phyloP scores from a whole-genome alignment of 2,888 invertebrate genomes.

The Rhaphigaster nebulosa region DNA sequence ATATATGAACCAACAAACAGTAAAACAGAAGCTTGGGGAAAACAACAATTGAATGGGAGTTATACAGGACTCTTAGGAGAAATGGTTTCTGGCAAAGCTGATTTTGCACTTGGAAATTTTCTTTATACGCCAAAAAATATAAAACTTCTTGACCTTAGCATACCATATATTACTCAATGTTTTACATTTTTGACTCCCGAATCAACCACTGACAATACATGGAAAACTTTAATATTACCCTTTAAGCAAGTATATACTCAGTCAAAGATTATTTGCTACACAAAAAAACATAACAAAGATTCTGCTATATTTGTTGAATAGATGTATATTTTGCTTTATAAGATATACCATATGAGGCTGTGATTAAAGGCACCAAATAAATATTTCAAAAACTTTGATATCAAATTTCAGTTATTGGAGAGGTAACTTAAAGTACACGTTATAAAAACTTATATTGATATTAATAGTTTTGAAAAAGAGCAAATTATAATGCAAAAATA shows the following conservation, averaged over 20 bases:
- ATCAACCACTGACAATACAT: constrained; percentile 83
- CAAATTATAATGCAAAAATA: too few relatives aligned
- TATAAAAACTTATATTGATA: too few relatives aligned
- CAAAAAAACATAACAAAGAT: too few relatives aligned
- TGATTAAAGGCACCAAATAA: too few relatives aligned
- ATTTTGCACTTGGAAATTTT: constrained; percentile 83
- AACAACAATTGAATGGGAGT: constrained; percentile 75
- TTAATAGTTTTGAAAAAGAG: too few relatives aligned
- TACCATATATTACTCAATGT: constrained; percentile 86
- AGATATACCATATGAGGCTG: too few relatives aligned
- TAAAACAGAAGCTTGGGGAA: constrained; percentile 79
- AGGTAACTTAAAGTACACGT: too few relatives aligned
- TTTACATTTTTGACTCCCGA: constrained; percentile 88
- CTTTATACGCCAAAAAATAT: constrained; percentile 80
- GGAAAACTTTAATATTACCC: constrained; percentile 86
- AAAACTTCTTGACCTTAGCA: constrained; percentile 79
- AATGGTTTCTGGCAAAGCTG: constrained; percentile 75
- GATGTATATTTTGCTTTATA: too few relatives aligned
- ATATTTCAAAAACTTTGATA: too few relatives aligned
- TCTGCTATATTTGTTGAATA: too few relatives aligned
- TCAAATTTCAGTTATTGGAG: too few relatives aligned
- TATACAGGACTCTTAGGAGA: constrained; percentile 82
- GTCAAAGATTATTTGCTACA: neutral
- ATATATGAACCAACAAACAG: constrained; percentile 78
- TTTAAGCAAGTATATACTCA: constrained; percentile 74